Evolutionary conservation across 1,140 invertebrate genomes (phyloP).

Genomic region (Tetraneura akinire): DNA sequence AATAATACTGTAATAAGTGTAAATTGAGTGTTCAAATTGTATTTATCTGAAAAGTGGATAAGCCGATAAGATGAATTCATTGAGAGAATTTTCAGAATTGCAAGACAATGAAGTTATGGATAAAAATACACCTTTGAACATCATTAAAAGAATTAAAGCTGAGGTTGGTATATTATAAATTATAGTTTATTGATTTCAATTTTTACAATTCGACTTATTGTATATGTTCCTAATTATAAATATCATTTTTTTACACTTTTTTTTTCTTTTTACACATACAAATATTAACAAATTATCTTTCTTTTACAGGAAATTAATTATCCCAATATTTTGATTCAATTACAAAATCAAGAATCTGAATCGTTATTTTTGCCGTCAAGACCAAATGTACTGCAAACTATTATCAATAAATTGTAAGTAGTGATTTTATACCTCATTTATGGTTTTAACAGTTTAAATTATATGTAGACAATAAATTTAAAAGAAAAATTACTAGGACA

Average conservation of each 20-base stretch:
- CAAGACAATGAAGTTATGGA: not conserved
- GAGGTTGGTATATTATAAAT: not conserved
- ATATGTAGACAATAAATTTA: too few relatives aligned
- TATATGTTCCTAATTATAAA: too few relatives aligned
- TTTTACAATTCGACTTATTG: not conserved
- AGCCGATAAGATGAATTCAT: not conserved
- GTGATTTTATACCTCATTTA: not conserved
- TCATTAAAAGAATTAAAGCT: not conserved
- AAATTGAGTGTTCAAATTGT: too few relatives aligned
- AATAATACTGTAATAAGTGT: too few relatives aligned
- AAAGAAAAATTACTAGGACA: too few relatives aligned
- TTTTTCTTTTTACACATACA: not conserved
- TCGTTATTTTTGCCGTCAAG: constrained; percentile 25
- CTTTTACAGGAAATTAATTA: constrained; percentile 11
- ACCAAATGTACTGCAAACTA: constrained; percentile 4
- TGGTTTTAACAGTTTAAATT: not conserved
- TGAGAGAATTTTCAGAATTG: constrained; percentile 24
- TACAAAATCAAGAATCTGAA: not conserved
- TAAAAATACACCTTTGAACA: not conserved
- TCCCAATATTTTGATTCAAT: constrained; percentile 19
- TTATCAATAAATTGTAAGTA: constrained; percentile 56
- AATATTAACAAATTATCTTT: not conserved
- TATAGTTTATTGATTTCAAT: not conserved
- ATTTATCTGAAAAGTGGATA: too few relatives aligned
- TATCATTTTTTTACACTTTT: too few relatives aligned